Evolutionary conservation across 1,140 invertebrate genomes (phyloP).

Genomic region (Zaprionus camerounensis): DNA sequence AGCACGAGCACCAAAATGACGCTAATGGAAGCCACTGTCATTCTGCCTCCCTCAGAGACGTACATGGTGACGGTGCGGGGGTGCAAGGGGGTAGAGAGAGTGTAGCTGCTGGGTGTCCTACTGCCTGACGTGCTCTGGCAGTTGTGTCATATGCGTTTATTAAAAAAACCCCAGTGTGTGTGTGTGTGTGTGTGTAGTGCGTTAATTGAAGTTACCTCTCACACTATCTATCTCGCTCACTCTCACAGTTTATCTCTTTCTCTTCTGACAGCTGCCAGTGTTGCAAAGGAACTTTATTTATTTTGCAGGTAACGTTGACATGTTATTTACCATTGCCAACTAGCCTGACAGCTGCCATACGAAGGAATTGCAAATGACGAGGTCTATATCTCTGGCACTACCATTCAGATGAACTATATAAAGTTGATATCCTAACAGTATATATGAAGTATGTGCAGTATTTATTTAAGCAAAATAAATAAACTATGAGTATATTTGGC

Average conservation of each 20-base stretch:
- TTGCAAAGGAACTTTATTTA: constrained; percentile 57
- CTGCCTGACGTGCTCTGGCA: constrained; percentile 26
- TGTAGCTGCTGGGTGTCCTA: constrained; percentile 14
- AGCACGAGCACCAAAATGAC: constrained; percentile 60
- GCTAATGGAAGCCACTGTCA: constrained; percentile 80
- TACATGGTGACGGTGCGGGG: background rate
- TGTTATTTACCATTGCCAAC: constrained; percentile 58
- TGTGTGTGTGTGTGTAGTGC: constrained; percentile 40
- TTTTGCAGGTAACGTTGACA: constrained; percentile 45
- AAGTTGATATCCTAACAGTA: no score
- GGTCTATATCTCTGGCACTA: no score
- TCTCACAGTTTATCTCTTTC: background rate
- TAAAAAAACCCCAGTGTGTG: constrained; percentile 24
- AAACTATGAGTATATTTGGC: no score
- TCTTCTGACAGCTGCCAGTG: constrained; percentile 68
- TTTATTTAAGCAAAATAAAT: no score
- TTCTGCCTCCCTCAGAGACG: constrained; percentile 14
- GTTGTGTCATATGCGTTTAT: constrained; percentile 68
- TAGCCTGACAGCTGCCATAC: constrained; percentile 38
- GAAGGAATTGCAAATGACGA: background rate
- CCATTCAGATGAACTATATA: no score
- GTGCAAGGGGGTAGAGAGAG: background rate
- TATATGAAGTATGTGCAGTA: no score
- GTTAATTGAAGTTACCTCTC: constrained; percentile 65
- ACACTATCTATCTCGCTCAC: background rate